Conservation (phyloP, 1,140 invertebrate genomes). For the Drosophila lowei region DNA sequence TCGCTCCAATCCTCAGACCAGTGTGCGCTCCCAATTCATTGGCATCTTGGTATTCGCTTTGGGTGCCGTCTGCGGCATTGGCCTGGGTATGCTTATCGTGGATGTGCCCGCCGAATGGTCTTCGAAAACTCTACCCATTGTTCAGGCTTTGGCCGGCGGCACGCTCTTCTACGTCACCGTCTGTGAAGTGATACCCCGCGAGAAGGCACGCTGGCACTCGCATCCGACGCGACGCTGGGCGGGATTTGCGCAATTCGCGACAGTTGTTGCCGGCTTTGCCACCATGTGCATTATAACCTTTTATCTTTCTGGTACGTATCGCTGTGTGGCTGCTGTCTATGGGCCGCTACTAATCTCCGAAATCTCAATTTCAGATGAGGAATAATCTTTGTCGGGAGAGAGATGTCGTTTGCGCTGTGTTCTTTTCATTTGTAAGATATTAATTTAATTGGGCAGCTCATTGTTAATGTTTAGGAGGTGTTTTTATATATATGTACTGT, state of each 20-base stretch:
- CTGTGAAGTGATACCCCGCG: conserved; percentile 94
- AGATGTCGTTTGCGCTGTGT: conserved; percentile 24
- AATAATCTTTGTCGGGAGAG: conserved; percentile 1
- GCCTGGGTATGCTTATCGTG: conserved; percentile 86
- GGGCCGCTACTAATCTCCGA: background rate
- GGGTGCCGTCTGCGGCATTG: conserved; percentile 88
- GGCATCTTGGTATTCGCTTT: conserved; percentile 87
- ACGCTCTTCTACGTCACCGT: conserved; percentile 96
- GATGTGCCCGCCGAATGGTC: conserved; percentile 83
- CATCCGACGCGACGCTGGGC: conserved; percentile 83
- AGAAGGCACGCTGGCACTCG: conserved; percentile 88
- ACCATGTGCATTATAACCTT: conserved; percentile 85
- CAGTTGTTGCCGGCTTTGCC: conserved; percentile 85
- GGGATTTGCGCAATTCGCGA: conserved; percentile 86
- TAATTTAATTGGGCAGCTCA: conserved; percentile 24
- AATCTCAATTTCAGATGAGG: conserved; percentile 42
- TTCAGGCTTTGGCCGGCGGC: conserved; percentile 92
- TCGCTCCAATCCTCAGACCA: conserved; percentile 83
- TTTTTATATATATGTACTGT: background rate
- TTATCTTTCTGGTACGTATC: conserved; percentile 83
- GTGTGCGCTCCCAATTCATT: conserved; percentile 84
- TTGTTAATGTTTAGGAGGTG: conserved; percentile 12
- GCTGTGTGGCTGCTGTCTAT: background rate
- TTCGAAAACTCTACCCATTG: conserved; percentile 84
- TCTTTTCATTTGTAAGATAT: conserved; percentile 1